Percentiles rank a stretch among this genome's conserved stretches.
Evolutionary conservation across 1,140 invertebrate species (phyloP).

Genomic region (Asbolus verrucosus): DNA sequence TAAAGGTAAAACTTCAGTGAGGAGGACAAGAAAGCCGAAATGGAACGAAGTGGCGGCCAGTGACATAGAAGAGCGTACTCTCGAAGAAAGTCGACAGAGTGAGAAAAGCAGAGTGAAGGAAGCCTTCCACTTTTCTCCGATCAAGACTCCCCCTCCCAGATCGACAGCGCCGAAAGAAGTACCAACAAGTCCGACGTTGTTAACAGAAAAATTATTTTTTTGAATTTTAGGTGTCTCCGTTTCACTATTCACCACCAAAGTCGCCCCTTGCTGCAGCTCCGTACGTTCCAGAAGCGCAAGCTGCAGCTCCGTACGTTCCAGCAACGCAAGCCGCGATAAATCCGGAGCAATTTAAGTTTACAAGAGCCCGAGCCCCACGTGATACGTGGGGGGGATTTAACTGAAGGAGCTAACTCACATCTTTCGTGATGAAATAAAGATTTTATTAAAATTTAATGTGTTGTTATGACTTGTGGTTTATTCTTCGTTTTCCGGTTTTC

Average conservation of each 20-base stretch:
- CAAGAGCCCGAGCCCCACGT: not conserved
- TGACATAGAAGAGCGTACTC: not conserved
- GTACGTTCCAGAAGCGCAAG: not conserved
- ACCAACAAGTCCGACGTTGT: too few species aligned
- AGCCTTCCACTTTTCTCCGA: constrained; percentile 10
- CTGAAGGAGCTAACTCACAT: not conserved
- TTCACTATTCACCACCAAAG: constrained; percentile 11
- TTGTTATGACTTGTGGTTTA: not conserved
- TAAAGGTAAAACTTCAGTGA: constrained; percentile 12
- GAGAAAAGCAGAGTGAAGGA: not conserved
- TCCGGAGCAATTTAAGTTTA: too few species aligned
- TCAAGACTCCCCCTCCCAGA: not conserved
- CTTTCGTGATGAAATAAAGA: not conserved
- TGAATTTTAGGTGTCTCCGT: not conserved
- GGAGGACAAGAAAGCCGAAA: not conserved
- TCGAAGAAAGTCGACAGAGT: not conserved
- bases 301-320: not conserved
- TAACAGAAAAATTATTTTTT: too few species aligned
- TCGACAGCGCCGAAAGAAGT: not conserved
- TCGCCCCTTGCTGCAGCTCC: not conserved
- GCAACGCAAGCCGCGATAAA: not conserved
- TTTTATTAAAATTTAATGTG: not conserved
- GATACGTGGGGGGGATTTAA: not conserved
- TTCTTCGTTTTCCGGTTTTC: constrained; percentile 50
- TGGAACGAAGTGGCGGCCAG: not conserved